Percentiles rank a stretch among this genome's conserved stretches.
phyloP scores from a whole-genome alignment of 92 coral and sea anemone species.

The Phenganax stokvisi region DNA sequence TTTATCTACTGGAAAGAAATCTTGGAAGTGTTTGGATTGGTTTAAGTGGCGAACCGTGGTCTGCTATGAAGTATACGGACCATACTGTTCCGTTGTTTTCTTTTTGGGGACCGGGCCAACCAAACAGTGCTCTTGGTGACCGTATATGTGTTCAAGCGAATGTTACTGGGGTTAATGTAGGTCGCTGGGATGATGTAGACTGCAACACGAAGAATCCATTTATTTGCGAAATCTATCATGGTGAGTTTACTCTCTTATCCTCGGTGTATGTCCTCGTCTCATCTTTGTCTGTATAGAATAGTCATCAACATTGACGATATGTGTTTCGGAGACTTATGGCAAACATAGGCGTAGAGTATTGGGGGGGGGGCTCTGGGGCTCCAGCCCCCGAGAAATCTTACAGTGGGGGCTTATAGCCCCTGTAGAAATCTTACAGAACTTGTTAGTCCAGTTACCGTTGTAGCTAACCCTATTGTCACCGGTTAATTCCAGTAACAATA shows the following conservation, averaged over 20 bases:
- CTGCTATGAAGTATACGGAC: slow-evolving; percentile 69
- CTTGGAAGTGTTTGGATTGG: slow-evolving; percentile 93
- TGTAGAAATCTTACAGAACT: too few species aligned
- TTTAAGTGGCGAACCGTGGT: slow-evolving; percentile 46
- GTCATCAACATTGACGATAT: too few species aligned
- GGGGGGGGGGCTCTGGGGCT: too few species aligned
- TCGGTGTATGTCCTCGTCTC: neutral
- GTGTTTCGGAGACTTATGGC: too few species aligned
- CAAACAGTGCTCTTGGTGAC: slow-evolving; percentile 45
- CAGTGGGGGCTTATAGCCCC: too few species aligned
- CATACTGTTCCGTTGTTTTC: slow-evolving; percentile 57
- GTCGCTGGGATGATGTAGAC: slow-evolving; percentile 73
- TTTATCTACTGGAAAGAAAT: slow-evolving; percentile 61
- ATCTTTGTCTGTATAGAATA: neutral
- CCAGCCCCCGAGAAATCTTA: too few species aligned
- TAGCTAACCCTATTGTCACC: too few species aligned
- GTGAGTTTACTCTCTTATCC: slow-evolving; percentile 31
- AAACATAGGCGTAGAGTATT: too few species aligned
- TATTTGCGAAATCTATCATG: slow-evolving; percentile 70
- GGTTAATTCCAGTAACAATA: too few species aligned
- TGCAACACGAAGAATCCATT: slow-evolving; percentile 58
- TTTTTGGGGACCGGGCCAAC: slow-evolving; percentile 71
- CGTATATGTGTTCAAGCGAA: slow-evolving; percentile 64
- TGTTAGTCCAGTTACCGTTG: too few species aligned
- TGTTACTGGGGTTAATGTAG: slow-evolving; percentile 48